A percentile compares a stretch with the other conserved stretches of the same genome.
Evolutionary conservation across 2,113 vertebrate species (phyloP).

Genomic region (Steatornis caripensis): DNA sequence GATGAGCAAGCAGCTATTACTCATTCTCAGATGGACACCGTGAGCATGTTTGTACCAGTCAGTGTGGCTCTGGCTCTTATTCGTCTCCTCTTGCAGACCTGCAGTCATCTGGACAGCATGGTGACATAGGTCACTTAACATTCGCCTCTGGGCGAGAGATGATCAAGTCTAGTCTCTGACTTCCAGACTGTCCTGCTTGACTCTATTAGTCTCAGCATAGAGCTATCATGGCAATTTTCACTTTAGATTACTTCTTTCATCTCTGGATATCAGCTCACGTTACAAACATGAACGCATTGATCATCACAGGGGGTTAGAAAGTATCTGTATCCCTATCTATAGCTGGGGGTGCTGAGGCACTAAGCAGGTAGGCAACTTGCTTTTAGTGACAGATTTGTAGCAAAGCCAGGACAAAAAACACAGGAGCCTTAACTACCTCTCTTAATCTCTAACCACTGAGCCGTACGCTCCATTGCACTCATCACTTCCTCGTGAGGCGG

Average conservation of each 20-base stretch:
- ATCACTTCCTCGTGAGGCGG: constrained; percentile 31
- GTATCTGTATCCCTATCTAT: not conserved
- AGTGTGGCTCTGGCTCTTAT: constrained; percentile 29
- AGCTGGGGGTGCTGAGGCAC: not conserved
- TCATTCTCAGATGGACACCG: constrained; percentile 63
- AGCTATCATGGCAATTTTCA: constrained; percentile 10
- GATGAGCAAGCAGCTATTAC: constrained; percentile 67
- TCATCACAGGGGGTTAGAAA: not conserved
- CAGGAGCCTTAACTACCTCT: not conserved
- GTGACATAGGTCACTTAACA: constrained; percentile 24
- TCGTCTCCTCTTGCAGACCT: constrained; percentile 39
- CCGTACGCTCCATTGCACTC: not conserved
- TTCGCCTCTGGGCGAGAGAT: constrained; percentile 39
- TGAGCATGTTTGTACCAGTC: constrained; percentile 44
- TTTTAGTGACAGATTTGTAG: not conserved
- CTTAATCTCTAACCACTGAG: not conserved
- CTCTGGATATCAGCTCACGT: not conserved
- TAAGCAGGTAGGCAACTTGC: not conserved
- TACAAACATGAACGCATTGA: not conserved
- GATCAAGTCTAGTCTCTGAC: constrained; percentile 24
- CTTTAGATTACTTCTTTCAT: constrained; percentile 3
- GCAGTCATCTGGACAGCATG: constrained; percentile 23
- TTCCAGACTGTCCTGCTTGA: constrained; percentile 19
- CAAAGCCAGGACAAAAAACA: not conserved
- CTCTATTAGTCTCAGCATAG: constrained; percentile 10